Percentiles rank a stretch among this genome's conserved stretches.
Conservation (phyloP, 1,140 invertebrate genomes). For the Drosophila rhopaloa region DNA sequence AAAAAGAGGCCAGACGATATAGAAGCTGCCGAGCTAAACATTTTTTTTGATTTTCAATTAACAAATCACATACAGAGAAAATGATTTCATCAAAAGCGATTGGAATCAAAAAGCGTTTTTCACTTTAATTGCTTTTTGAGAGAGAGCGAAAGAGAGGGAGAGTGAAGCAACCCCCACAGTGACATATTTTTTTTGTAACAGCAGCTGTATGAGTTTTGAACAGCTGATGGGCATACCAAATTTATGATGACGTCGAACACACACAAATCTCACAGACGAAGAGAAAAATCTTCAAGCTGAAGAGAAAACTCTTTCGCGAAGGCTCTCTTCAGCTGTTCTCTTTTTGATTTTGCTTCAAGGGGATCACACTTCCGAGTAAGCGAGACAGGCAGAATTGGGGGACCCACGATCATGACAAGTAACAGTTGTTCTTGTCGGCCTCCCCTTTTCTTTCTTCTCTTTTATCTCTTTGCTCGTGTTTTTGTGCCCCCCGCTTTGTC, state of each 20-base stretch:
- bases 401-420: constrained; percentile 40
- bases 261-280: constrained; percentile 21
- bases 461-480: not conserved
- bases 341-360: constrained; percentile 1
- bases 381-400: constrained; percentile 21
- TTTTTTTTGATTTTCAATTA: constrained; percentile 58
- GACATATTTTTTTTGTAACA: constrained; percentile 35
- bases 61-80: constrained; percentile 45
- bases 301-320: not conserved
- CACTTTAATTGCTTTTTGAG: constrained; percentile 54
- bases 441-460: constrained; percentile 7
- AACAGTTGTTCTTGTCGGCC: constrained; percentile 33
- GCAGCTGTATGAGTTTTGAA: constrained; percentile 70
- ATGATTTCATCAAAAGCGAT: constrained; percentile 59
- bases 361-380: constrained; percentile 42
- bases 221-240: constrained; percentile 73
- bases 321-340: not conserved
- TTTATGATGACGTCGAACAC: constrained; percentile 61
- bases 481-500: constrained; percentile 26
- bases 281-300: not conserved
- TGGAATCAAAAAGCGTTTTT: constrained; percentile 60
- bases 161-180: constrained; percentile 47
- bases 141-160: not conserved
- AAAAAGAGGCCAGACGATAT: constrained; percentile 1
- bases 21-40: constrained; percentile 7